Evolutionary conservation across 2,888 invertebrate species (phyloP).

Genomic region (Lysandra bellargus): DNA sequence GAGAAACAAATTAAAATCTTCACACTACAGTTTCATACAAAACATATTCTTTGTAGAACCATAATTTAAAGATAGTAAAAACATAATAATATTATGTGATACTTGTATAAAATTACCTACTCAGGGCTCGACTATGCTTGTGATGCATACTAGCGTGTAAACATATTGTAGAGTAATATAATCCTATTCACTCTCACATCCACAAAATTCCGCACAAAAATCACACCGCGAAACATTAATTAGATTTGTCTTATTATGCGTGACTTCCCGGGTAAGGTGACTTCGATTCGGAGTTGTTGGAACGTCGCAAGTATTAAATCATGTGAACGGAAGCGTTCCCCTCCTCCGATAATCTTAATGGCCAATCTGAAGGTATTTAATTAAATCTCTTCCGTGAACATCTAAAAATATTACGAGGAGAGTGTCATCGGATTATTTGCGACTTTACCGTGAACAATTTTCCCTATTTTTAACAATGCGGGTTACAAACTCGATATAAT

Average conservation of each 20-base stretch:
- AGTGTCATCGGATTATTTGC: neutral
- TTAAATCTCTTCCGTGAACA: constrained; percentile 41
- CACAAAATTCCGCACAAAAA: neutral
- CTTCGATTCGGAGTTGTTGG: constrained; percentile 32
- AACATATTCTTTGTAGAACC: too few species aligned
- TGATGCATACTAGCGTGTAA: too few species aligned
- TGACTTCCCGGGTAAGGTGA: neutral
- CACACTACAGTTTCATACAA: too few species aligned
- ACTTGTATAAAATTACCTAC: too few species aligned
- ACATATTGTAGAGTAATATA: too few species aligned
- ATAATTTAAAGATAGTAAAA: too few species aligned
- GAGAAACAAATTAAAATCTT: too few species aligned
- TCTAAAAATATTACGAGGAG: constrained; percentile 38
- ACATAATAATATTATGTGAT: too few species aligned
- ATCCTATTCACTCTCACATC: neutral
- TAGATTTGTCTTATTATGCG: neutral
- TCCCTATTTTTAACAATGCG: neutral
- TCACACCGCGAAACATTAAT: neutral
- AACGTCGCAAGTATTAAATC: constrained; percentile 33
- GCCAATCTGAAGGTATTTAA: constrained; percentile 42
- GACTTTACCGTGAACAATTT: neutral
- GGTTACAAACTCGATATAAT: neutral
- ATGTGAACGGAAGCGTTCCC: constrained; percentile 34
- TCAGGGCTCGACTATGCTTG: too few species aligned
- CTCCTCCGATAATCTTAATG: constrained; percentile 42